Percentiles rank a stretch among this genome's conserved stretches.
Evolutionary conservation across 1,140 invertebrate genomes (phyloP).

Genomic region (Drosophila miranda): DNA sequence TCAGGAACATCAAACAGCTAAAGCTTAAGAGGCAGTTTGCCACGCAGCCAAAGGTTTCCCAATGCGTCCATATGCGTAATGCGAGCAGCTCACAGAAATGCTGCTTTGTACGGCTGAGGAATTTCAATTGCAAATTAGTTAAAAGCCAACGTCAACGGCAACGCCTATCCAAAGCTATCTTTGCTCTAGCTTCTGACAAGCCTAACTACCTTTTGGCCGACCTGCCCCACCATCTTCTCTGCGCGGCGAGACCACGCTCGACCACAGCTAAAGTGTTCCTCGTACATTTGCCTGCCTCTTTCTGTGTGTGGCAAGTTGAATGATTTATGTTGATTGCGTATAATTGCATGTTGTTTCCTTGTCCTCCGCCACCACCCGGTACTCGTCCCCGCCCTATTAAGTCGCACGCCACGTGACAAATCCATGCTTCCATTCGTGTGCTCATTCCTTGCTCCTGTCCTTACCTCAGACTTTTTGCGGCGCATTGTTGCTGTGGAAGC

Average conservation of each 20-base stretch:
- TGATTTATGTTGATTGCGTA: slow-evolving; percentile 80
- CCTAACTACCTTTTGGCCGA: too few relatives aligned
- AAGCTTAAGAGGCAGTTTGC: slow-evolving; percentile 25
- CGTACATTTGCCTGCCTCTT: not conserved
- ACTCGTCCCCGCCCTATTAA: slow-evolving; percentile 9
- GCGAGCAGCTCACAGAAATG: slow-evolving; percentile 54
- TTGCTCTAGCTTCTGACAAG: too few relatives aligned
- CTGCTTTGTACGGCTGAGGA: slow-evolving; percentile 47
- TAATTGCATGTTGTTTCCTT: slow-evolving; percentile 74
- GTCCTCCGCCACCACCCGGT: slow-evolving; percentile 24
- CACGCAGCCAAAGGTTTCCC: not conserved
- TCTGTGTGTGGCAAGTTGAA: slow-evolving; percentile 66
- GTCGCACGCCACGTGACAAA: slow-evolving; percentile 41
- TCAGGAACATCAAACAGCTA: not conserved
- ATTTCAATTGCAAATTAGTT: slow-evolving; percentile 78
- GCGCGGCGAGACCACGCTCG: not conserved
- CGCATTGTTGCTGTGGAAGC: slow-evolving; percentile 52
- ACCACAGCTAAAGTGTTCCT: slow-evolving; percentile 12
- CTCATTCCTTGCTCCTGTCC: not conserved
- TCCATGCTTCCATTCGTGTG: slow-evolving; percentile 7
- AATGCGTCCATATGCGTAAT: slow-evolving; percentile 48
- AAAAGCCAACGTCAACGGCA: slow-evolving; percentile 24
- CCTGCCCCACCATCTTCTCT: too few relatives aligned
- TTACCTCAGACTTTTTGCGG: slow-evolving; percentile 67
- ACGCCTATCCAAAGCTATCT: slow-evolving; percentile 3